Percentiles rank a stretch among this genome's conserved stretches.
Evolutionary conservation across 2,797 vertebrate species (phyloP).

Genomic region (Leptodactylus fallax): DNA sequence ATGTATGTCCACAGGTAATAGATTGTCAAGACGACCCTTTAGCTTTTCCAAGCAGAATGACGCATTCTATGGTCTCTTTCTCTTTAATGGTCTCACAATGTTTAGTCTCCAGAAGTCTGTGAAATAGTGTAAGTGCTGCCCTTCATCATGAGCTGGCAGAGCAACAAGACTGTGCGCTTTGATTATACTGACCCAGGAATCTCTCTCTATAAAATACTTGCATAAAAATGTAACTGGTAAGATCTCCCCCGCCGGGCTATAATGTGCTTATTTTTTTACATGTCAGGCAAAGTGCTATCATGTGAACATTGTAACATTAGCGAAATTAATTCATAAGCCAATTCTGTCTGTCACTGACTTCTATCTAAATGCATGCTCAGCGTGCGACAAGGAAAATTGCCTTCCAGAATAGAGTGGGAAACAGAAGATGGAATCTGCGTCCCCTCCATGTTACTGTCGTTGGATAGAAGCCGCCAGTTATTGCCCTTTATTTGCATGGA

Average conservation of each 20-base stretch:
- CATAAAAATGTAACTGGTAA: conserved; percentile 74
- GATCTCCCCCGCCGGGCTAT: conserved; percentile 75
- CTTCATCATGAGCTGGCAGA: conserved; percentile 68
- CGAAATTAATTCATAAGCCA: conserved; percentile 76
- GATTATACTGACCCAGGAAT: conserved; percentile 75
- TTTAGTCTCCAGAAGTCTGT: conserved; percentile 48
- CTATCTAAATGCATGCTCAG: conserved; percentile 75
- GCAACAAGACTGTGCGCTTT: conserved; percentile 66
- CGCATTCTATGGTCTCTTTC: conserved; percentile 58
- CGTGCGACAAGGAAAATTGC: conserved; percentile 70
- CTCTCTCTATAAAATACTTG: conserved; percentile 70
- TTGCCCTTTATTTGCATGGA: conserved; percentile 24
- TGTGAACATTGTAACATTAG: conserved; percentile 74
- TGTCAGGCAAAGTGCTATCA: conserved; percentile 70
- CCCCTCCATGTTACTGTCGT: conserved; percentile 65
- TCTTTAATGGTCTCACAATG: conserved; percentile 64
- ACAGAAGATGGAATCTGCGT: conserved; percentile 63
- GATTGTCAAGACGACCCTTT: too few species aligned
- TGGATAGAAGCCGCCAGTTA: conserved; percentile 48
- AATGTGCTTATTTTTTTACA: conserved; percentile 74
- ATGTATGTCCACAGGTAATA: too few species aligned
- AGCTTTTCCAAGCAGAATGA: too few species aligned
- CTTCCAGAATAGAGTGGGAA: conserved; percentile 63
- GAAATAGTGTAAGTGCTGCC: conserved; percentile 65
- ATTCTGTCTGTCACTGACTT: conserved; percentile 71